Evolutionary conservation across 2,113 vertebrate genomes (phyloP).

Genomic region (Chrysochloris asiatica): DNA sequence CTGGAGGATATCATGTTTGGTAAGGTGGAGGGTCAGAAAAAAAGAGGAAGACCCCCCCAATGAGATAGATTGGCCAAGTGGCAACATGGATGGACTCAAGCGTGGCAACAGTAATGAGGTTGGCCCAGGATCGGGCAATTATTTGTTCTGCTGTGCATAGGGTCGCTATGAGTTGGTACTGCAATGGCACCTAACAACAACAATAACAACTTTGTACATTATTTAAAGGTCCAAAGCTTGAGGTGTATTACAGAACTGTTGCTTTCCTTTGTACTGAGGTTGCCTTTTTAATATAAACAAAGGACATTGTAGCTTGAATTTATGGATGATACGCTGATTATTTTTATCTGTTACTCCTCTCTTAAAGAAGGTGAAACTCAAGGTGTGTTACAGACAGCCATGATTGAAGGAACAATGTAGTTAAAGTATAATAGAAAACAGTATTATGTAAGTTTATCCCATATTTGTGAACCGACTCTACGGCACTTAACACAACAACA

Average conservation of each 20-base stretch:
- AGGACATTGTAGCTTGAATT: constrained; percentile 26
- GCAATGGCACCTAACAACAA: too few species aligned
- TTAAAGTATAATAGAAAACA: constrained; percentile 31
- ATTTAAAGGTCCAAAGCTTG: constrained; percentile 29
- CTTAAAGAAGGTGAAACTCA: constrained; percentile 47
- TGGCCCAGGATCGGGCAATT: too few species aligned
- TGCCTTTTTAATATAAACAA: constrained; percentile 50
- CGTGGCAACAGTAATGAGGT: too few species aligned
- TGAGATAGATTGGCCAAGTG: too few species aligned
- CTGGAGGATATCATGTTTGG: too few species aligned
- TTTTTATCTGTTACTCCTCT: constrained; percentile 29
- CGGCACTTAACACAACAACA: too few species aligned
- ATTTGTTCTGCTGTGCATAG: too few species aligned
- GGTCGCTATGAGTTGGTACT: too few species aligned
- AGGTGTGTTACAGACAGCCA: neutral
- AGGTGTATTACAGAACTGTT: neutral
- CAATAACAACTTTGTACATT: neutral
- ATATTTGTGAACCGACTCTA: too few species aligned
- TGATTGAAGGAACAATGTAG: constrained; percentile 26
- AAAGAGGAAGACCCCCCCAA: too few species aligned
- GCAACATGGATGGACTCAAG: too few species aligned
- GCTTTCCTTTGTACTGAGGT: neutral
- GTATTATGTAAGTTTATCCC: constrained; percentile 46
- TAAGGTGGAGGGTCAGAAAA: too few species aligned
- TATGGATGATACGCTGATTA: constrained; percentile 24